These are phyloP conservation scores for Eulacestoma nigropectus DNA, from an alignment of 2,113 vertebrate species.

Conservation along the genomic window DNA sequence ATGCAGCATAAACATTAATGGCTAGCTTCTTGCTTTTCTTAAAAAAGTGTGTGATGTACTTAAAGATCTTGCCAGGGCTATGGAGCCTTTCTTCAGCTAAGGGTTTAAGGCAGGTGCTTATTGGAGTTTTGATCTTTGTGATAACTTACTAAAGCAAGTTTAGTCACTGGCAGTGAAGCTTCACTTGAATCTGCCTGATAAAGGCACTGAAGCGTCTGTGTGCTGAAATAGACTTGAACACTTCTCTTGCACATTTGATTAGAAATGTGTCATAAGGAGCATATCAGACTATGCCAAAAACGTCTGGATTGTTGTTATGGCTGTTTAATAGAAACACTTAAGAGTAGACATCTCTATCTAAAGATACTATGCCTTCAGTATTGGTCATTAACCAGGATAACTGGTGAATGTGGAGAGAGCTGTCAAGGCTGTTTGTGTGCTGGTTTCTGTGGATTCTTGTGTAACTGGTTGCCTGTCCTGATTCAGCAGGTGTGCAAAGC, in stretches of 20 bases:
- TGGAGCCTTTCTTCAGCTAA: neutral
- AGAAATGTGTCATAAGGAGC: neutral
- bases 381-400: neutral
- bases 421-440: neutral
- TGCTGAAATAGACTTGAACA: neutral
- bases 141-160: neutral
- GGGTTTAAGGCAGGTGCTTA: neutral
- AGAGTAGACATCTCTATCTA: neutral
- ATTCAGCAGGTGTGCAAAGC: neutral
- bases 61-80: neutral
- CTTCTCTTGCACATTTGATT: neutral
- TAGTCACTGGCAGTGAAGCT: neutral
- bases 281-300: neutral
- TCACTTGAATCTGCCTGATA: neutral
- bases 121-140: neutral
- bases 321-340: neutral
- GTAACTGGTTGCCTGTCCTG: neutral
- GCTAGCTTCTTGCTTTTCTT: neutral
- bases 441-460: neutral
- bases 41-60: neutral
- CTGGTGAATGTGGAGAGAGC: neutral
- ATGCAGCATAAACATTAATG: neutral
- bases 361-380: neutral
- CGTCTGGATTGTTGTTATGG: neutral
- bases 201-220: neutral